Evolutionary conservation across 1,140 invertebrate species (phyloP), one percentile per base, ranked within the genome.

Genomic region (Dreissena polymorpha): DNA sequence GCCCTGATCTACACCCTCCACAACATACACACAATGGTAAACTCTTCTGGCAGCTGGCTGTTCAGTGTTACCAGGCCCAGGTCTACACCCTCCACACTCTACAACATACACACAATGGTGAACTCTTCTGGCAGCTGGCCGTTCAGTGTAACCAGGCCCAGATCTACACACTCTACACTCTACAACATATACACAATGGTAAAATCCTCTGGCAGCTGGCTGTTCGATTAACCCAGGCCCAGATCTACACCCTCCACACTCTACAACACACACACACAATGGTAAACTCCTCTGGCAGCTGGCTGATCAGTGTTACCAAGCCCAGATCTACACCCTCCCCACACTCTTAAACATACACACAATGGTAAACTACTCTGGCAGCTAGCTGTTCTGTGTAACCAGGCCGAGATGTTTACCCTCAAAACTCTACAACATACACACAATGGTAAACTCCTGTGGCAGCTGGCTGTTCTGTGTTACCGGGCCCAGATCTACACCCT

Each of bases 311-410:
- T 0, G 89, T 89, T 1, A 86, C 79, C 14, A 84, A 49, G 53
- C 85, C 86, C 0, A 89, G 84, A 85, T 90, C 89, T 51, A 89
- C 71, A 3, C 83, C 86, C 49, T 82, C 53, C 5, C 70, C 60
- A 25, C 64, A 29, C 89, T 90, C n/a, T n/a, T n/a, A n/a, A n/a
- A n/a, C n/a, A n/a, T n/a, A n/a, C n/a, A n/a, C n/a, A 83, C 0
- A 77, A n/a, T n/a, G 2, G 86, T 86, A 72, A 89, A 74, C 49
- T 90, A 88, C 60, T 89, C 87, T 18, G 89, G 86, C 63, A 89
- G 78, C 13, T 84, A 60, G 13, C 88, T 85, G 18, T 89, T 85
- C 63, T 87, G 60, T 0, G 89, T 89, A 1, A 86, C 79, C 14
- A 84, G 51, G 53, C 85, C 86, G 0, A 89, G 84, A 85, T 90